Percentiles rank a stretch among this genome's conserved stretches.
Conservation (phyloP, 2,888 invertebrate species). For the Tenthredo livida region DNA sequence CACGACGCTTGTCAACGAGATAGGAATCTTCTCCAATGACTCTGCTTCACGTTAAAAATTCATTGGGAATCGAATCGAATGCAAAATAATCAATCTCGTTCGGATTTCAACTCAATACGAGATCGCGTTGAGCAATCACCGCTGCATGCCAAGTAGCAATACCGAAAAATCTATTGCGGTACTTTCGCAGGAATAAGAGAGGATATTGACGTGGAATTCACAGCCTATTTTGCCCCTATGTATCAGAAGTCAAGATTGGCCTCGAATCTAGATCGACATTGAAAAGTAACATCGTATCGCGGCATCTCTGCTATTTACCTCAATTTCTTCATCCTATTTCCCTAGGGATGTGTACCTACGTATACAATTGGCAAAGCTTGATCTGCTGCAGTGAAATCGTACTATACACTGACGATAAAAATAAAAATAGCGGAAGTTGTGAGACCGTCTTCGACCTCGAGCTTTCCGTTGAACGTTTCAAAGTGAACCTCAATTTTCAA, state of each 20-base stretch:
- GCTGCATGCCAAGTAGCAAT: background rate
- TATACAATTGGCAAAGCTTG: background rate
- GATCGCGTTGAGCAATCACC: background rate
- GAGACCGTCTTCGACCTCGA: background rate
- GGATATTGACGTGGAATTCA: background rate
- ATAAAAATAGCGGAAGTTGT: background rate
- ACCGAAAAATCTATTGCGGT: background rate
- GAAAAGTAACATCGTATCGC: background rate
- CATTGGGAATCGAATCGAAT: background rate
- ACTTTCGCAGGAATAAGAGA: background rate
- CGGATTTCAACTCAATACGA: background rate
- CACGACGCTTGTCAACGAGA: slow-evolving; percentile 28
- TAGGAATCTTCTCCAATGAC: background rate
- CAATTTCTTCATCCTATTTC: slow-evolving; percentile 3
- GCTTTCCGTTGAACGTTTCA: slow-evolving; percentile 19
- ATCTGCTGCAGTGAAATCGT: background rate
- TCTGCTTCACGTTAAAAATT: background rate
- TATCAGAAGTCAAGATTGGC: slow-evolving; percentile 1
- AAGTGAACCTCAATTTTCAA: slow-evolving; percentile 47
- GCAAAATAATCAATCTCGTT: background rate
- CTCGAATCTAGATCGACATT: background rate
- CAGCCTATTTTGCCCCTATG: background rate
- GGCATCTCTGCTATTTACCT: slow-evolving; percentile 6
- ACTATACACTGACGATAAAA: background rate
- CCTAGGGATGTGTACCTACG: background rate